These are phyloP conservation scores for Drosophila pectinifera DNA, from an alignment of 1,140 invertebrate species.

Conservation along the genomic window DNA sequence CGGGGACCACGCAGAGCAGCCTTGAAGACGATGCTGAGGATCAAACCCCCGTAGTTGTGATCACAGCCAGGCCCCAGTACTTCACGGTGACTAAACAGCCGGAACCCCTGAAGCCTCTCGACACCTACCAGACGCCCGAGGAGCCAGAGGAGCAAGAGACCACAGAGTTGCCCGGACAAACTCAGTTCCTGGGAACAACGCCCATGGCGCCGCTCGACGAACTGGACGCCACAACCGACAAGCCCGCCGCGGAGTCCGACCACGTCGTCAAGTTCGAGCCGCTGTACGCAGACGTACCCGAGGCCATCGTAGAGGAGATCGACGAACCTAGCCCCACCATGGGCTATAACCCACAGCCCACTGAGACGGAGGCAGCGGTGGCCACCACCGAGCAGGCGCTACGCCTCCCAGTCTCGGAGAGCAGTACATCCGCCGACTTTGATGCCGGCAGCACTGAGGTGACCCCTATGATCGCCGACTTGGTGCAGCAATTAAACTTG, in stretches of 20 bases:
- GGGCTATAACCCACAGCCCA: slow-evolving; percentile 1
- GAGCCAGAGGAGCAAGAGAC: slow-evolving; percentile 67
- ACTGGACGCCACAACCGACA: slow-evolving; percentile 31
- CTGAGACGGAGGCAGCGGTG: not conserved
- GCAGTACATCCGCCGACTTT: slow-evolving; percentile 19
- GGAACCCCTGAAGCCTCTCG: slow-evolving; percentile 5
- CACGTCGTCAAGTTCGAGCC: slow-evolving; percentile 61
- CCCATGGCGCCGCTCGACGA: slow-evolving; percentile 52
- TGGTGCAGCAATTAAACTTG: slow-evolving; percentile 76
- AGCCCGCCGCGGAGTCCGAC: slow-evolving; percentile 20
- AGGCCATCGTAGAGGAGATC: slow-evolving; percentile 38
- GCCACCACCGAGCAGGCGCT: slow-evolving; percentile 44
- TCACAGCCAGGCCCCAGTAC: slow-evolving; percentile 72
- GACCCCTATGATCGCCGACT: slow-evolving; percentile 69
- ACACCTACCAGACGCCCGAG: slow-evolving; percentile 23
- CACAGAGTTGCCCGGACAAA: slow-evolving; percentile 61
- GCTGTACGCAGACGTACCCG: slow-evolving; percentile 50
- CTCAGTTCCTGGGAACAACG: slow-evolving; percentile 61
- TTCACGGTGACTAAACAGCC: slow-evolving; percentile 48
- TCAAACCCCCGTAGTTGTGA: slow-evolving; percentile 63
- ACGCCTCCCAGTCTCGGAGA: slow-evolving; percentile 59
- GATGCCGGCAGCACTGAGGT: slow-evolving; percentile 65
- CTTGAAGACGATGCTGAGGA: slow-evolving; percentile 46
- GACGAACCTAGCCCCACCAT: slow-evolving; percentile 21
- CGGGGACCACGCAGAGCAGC: slow-evolving; percentile 59